These are phyloP conservation scores for Pomacea canaliculata DNA, from an alignment of 2,888 invertebrate genomes.

Conservation along the genomic window DNA sequence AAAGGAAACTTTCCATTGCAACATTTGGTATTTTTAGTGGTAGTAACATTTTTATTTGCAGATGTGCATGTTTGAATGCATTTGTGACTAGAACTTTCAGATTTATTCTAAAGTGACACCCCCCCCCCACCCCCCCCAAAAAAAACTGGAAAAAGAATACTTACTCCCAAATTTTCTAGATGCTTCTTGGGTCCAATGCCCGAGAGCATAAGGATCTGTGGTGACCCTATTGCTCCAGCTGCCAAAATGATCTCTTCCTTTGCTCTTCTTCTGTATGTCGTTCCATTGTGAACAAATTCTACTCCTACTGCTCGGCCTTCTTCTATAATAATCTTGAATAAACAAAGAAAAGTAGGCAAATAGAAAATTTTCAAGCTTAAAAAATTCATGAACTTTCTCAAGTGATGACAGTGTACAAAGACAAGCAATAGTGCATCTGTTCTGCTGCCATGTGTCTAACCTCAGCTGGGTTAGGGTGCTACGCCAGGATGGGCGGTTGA, in stretches of 20 bases:
- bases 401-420: too few relatives aligned
- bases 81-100: too few relatives aligned
- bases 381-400: background rate
- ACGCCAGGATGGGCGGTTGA: too few relatives aligned
- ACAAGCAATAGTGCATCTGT: too few relatives aligned
- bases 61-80: too few relatives aligned
- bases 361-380: background rate
- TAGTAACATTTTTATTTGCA: too few relatives aligned
- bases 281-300: constrained; percentile 47
- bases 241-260: constrained; percentile 45
- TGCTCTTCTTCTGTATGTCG: constrained; percentile 38
- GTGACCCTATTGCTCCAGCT: constrained; percentile 32
- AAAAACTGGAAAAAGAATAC: constrained; percentile 10
- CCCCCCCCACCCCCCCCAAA: too few relatives aligned
- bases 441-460: too few relatives aligned
- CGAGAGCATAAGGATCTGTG: constrained; percentile 35
- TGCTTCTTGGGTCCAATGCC: constrained; percentile 33
- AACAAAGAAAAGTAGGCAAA: background rate
- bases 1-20: too few relatives aligned
- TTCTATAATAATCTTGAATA: constrained; percentile 48
- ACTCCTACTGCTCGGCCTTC: constrained; percentile 52
- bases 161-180: constrained; percentile 30
- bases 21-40: too few relatives aligned
- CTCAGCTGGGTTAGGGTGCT: too few relatives aligned
- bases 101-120: too few relatives aligned